A percentile compares a stretch with the other conserved stretches of the same genome.
Conservation (phyloP, 2,888 invertebrate species). For the Aspidiotus destructor region DNA sequence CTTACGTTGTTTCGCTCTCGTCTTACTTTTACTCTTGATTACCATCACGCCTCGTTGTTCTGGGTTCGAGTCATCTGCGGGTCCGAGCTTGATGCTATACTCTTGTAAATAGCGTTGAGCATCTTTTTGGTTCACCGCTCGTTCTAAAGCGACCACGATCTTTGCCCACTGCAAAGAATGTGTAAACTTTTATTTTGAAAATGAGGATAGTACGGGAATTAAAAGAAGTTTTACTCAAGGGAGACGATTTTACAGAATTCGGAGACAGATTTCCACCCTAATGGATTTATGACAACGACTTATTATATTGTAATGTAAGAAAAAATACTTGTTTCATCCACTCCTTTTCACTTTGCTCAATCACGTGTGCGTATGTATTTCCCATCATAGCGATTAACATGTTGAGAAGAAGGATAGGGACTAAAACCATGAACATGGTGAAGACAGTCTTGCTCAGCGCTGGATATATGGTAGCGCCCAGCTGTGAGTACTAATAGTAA, state of each 20-base stretch:
- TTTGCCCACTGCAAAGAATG: conserved; percentile 75
- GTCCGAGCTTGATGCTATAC: conserved; percentile 86
- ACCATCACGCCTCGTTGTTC: conserved; percentile 93
- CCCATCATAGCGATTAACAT: conserved; percentile 99
- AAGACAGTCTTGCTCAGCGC: conserved; percentile 92
- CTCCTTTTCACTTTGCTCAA: conserved; percentile 96
- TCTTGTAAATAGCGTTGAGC: conserved; percentile 85
- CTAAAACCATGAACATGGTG: conserved; percentile 93
- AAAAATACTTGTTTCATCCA: conserved; percentile 80
- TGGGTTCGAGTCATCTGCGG: conserved; percentile 69
- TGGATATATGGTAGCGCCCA: conserved; percentile 81
- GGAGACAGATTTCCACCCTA: neutral
- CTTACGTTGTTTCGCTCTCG: conserved; percentile 89
- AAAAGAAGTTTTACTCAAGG: too few relatives aligned
- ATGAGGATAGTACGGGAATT: too few relatives aligned
- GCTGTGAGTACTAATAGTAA: conserved; percentile 74
- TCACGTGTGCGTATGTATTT: conserved; percentile 95
- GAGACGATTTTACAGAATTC: too few relatives aligned
- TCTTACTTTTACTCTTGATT: conserved; percentile 93
- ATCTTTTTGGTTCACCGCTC: conserved; percentile 82
- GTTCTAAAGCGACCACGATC: conserved; percentile 90
- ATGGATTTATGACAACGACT: neutral
- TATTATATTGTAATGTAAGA: neutral
- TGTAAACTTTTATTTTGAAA: neutral
- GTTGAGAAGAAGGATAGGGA: conserved; percentile 90